Conservation (phyloP, 2,113 vertebrate species). For the Hemiscyllium ocellatum region DNA sequence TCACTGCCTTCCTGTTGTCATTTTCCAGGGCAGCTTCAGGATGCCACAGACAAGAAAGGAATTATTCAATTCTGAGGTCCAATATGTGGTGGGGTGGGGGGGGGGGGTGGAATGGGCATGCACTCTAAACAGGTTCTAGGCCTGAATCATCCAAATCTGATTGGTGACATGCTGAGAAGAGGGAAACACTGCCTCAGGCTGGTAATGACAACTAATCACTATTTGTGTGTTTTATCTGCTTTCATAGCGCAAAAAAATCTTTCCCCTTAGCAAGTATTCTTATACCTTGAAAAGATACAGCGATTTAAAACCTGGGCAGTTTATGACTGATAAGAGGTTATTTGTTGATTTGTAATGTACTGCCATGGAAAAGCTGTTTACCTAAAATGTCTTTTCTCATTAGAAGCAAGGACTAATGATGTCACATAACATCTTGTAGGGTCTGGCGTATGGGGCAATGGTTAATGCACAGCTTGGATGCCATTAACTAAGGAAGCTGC, state of each 20-base stretch:
- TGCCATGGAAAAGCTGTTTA: not conserved
- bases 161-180: not conserved
- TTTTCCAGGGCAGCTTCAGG: constrained; percentile 45
- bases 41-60: constrained; percentile 41
- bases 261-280: not conserved
- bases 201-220: constrained; percentile 33
- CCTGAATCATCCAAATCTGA: not conserved
- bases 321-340: not conserved
- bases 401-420: not conserved
- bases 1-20: constrained; percentile 47
- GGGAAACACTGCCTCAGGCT: constrained; percentile 40
- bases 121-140: constrained; percentile 31
- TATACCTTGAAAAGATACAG: not conserved
- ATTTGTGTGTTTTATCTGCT: constrained; percentile 9
- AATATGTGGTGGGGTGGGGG: constrained; percentile 17
- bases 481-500: not conserved
- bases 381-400: not conserved
- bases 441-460: not conserved
- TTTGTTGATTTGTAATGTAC: not conserved
- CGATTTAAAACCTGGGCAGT: not conserved
- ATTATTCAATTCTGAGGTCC: constrained; percentile 42
- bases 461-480: not conserved
- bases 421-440: not conserved
- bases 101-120: constrained; percentile 38
- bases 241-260: constrained; percentile 4